A percentile compares a stretch with the other conserved stretches of the same genome.
These are phyloP conservation scores for Rhagoletis pomonella DNA, from an alignment of 1,140 invertebrate genomes.

Conservation along the genomic window DNA sequence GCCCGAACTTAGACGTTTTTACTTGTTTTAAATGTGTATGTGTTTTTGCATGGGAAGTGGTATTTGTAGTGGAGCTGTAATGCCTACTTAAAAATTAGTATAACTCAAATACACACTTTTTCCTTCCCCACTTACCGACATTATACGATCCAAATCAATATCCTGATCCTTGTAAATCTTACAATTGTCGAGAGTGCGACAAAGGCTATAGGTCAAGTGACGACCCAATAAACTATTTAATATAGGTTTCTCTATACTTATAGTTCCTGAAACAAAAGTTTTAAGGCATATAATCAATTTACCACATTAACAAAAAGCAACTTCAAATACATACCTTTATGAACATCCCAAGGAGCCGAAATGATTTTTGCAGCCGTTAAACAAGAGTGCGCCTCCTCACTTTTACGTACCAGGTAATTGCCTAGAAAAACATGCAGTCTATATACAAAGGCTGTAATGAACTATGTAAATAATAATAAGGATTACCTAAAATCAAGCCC, in stretches of 20 bases:
- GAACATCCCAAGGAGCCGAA: conserved; percentile 89
- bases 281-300: background rate
- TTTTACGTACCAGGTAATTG: conserved; percentile 84
- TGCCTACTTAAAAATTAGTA: no score
- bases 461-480: no score
- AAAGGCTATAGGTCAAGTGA: conserved; percentile 81
- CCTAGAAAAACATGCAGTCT: conserved; percentile 74
- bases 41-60: no score
- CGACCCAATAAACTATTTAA: conserved; percentile 86
- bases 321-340: conserved; percentile 72
- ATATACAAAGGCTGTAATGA: background rate
- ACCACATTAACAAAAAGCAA: background rate
- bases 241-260: conserved; percentile 84
- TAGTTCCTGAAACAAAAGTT: conserved; percentile 75
- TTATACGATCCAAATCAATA: conserved; percentile 75
- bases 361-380: conserved; percentile 85
- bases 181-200: conserved; percentile 77
- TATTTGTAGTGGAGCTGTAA: no score
- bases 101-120: no score
- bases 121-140: conserved; percentile 71
- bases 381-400: conserved; percentile 76
- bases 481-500: conserved; percentile 76
- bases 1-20: no score
- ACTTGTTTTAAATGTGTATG: no score
- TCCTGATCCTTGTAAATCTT: conserved; percentile 72